These are phyloP conservation scores for Myotis davidii DNA, from an alignment of 2,113 vertebrate species.

Conservation along the genomic window DNA sequence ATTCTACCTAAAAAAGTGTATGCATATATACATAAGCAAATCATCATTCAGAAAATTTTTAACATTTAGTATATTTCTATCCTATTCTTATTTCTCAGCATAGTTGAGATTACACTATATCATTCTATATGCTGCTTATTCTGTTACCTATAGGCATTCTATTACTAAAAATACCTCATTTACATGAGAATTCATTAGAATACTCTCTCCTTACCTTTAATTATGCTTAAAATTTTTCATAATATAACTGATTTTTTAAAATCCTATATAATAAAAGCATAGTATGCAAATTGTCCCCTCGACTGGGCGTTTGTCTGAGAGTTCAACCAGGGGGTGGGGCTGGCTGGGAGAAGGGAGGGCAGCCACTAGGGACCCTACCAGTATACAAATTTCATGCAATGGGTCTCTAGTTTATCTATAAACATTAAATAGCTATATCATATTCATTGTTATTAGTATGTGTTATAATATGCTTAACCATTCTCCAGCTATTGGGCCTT, in stretches of 20 bases:
- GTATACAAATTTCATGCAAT: too few relatives aligned
- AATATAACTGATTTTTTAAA: too few relatives aligned
- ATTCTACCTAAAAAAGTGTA: not conserved
- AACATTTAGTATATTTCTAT: not conserved
- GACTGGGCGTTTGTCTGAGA: too few relatives aligned
- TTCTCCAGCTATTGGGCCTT: not conserved
- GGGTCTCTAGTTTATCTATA: too few relatives aligned
- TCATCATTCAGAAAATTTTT: not conserved
- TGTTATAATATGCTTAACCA: not conserved
- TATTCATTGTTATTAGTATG: too few relatives aligned
- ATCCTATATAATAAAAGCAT: too few relatives aligned
- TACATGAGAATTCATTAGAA: not conserved
- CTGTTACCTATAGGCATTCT: not conserved
- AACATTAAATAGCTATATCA: too few relatives aligned
- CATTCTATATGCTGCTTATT: constrained; percentile 12
- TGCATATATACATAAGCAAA: not conserved
- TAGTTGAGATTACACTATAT: not conserved
- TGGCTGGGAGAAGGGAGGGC: too few relatives aligned
- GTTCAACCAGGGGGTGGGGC: too few relatives aligned
- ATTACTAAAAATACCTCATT: not conserved
- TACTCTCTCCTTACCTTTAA: not conserved
- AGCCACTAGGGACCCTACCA: too few relatives aligned
- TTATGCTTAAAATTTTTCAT: not conserved
- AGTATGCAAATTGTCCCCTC: too few relatives aligned
- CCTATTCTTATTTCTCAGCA: not conserved